These are phyloP conservation scores for Acrocephalus kingi DNA, from an alignment of 2,113 vertebrate genomes.

Conservation along the genomic window DNA sequence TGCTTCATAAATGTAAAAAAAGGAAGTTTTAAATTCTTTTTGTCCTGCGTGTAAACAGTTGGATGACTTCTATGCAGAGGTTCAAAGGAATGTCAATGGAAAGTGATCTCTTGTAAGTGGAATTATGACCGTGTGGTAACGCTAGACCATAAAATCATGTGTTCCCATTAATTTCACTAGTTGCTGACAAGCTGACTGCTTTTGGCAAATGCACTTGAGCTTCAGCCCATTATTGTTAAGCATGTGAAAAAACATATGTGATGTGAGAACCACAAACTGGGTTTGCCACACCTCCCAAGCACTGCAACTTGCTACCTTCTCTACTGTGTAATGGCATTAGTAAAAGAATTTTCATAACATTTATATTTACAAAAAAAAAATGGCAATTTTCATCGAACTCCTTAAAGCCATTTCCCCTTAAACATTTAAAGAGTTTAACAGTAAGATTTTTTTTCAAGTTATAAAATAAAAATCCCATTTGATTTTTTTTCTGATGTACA, in stretches of 20 bases:
- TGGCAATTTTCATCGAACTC: conserved; percentile 79
- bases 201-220: conserved; percentile 62
- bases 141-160: conserved; percentile 2
- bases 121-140: conserved; percentile 14
- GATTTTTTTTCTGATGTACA: conserved; percentile 91
- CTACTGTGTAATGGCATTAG: conserved; percentile 91
- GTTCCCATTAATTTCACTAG: conserved; percentile 64
- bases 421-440: conserved; percentile 90
- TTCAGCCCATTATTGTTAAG: conserved; percentile 44
- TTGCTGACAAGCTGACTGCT: conserved; percentile 58
- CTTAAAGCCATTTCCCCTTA: conserved; percentile 97
- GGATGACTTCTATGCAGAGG: conserved; percentile 39
- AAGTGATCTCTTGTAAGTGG: not conserved
- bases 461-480: conserved; percentile 99
- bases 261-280: conserved; percentile 63
- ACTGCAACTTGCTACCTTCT: conserved; percentile 85
- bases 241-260: conserved; percentile 40
- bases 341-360: conserved; percentile 84
- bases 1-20: conserved; percentile 76
- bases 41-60: conserved; percentile 69
- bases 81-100: conserved; percentile 51
- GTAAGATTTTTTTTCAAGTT: conserved; percentile 86
- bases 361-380: conserved; percentile 93
- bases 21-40: conserved; percentile 66
- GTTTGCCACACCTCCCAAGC: conserved; percentile 70